These are phyloP conservation scores for Gorsachius magnificus DNA, from an alignment of 2,797 vertebrate species.

Conservation along the genomic window DNA sequence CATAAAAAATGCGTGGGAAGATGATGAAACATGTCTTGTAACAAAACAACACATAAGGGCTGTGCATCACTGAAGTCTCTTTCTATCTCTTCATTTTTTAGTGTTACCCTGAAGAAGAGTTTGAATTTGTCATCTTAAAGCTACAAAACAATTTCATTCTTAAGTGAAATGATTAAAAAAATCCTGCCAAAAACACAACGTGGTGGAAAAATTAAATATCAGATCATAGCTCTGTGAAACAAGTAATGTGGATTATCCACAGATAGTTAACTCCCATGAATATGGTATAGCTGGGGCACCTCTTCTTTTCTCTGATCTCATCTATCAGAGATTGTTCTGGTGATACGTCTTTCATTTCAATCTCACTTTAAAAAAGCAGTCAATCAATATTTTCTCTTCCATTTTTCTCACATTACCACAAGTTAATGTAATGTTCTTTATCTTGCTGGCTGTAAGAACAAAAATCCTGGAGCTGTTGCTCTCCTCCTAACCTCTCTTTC, in stretches of 20 bases:
- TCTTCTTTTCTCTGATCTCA: neutral
- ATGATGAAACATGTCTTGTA: conserved; percentile 48
- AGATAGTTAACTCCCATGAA: neutral
- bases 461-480: neutral
- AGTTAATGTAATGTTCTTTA: neutral
- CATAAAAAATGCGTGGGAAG: conserved; percentile 42
- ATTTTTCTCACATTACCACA: neutral
- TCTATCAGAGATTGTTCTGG: neutral
- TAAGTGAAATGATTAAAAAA: neutral
- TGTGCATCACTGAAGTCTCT: neutral
- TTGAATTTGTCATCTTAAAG: conserved; percentile 40
- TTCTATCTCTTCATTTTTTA: conserved; percentile 27
- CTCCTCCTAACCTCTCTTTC: neutral
- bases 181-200: neutral
- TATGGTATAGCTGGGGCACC: neutral
- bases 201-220: conserved; percentile 3
- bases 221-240: conserved; percentile 1
- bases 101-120: neutral
- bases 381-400: neutral
- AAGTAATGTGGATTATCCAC: conserved; percentile 17
- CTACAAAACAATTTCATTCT: neutral
- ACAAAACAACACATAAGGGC: conserved; percentile 18
- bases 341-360: neutral
- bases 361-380: neutral
- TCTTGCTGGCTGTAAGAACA: neutral